Percentiles rank a stretch among this genome's conserved stretches.
phyloP scores from a whole-genome alignment of 2,113 vertebrate species.

The Aptenodytes forsteri region DNA sequence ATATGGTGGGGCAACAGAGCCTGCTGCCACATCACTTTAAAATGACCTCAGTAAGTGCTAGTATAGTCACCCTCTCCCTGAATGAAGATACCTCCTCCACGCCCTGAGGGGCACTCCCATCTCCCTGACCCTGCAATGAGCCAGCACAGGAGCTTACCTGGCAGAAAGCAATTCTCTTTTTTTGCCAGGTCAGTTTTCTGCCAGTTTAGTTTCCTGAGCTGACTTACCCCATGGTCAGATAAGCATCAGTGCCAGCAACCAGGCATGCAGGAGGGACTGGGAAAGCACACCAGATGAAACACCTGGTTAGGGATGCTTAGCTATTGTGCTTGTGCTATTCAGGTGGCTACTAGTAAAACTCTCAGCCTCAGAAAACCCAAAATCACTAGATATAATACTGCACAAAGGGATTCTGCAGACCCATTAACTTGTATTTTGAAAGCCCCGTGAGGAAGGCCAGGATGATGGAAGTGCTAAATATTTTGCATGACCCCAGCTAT shows the following conservation, averaged over 20 bases:
- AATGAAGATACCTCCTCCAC: not conserved
- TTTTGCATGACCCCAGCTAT: not conserved
- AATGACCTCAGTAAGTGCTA: not conserved
- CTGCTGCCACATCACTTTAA: not conserved
- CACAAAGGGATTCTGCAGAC: not conserved
- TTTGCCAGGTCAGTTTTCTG: conserved; percentile 1
- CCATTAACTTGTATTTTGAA: not conserved
- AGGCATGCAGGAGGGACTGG: not conserved
- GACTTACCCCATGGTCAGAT: not conserved
- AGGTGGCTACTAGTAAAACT: not conserved
- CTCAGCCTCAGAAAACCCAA: not conserved
- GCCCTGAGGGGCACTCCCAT: not conserved
- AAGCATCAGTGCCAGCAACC: not conserved
- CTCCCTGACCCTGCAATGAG: not conserved
- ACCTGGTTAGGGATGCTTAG: not conserved
- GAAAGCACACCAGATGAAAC: not conserved
- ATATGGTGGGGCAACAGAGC: not conserved
- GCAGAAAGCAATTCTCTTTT: not conserved
- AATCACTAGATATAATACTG: not conserved
- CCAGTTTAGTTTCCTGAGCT: not conserved
- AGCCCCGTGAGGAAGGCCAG: not conserved
- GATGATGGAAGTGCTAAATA: not conserved
- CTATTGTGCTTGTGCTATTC: not conserved
- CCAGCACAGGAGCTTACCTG: not conserved
- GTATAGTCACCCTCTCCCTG: not conserved